A percentile compares a stretch with the other conserved stretches of the same genome.
Evolutionary conservation across 2,888 invertebrate species (phyloP).

Genomic region (Scaptodrosophila latifasciaeformis): DNA sequence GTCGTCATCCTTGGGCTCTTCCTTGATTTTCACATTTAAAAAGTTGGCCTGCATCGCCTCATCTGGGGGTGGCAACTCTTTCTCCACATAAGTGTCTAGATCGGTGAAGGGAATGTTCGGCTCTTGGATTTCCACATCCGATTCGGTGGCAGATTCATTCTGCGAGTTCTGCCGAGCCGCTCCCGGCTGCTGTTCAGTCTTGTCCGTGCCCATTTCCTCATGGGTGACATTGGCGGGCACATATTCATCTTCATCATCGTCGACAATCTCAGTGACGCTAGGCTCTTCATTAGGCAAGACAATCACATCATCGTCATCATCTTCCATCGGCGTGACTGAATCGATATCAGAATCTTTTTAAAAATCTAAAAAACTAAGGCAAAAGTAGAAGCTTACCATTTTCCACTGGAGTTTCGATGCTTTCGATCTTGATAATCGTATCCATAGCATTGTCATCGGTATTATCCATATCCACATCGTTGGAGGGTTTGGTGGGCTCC

Average conservation of each 20-base stretch:
- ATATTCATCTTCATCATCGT: constrained; percentile 77
- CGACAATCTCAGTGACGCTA: constrained; percentile 78
- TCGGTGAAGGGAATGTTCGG: constrained; percentile 75
- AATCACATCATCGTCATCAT: constrained; percentile 82
- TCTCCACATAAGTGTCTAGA: constrained; percentile 73
- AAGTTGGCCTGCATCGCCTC: constrained; percentile 63
- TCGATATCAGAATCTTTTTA: too few relatives aligned
- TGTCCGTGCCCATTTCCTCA: constrained; percentile 48
- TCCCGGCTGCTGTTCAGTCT: constrained; percentile 10
- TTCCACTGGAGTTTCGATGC: too few relatives aligned
- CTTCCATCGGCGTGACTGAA: constrained; percentile 28
- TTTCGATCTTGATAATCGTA: constrained; percentile 65
- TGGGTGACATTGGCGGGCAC: constrained; percentile 54
- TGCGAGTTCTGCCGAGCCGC: constrained; percentile 11
- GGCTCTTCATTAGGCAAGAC: constrained; percentile 81
- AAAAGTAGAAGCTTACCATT: constrained; percentile 36
- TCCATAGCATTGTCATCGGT: constrained; percentile 72
- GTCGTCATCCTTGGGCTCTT: constrained; percentile 82
- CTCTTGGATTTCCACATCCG: constrained; percentile 75
- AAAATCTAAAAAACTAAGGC: not conserved
- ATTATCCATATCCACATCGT: constrained; percentile 48
- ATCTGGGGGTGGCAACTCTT: constrained; percentile 52
- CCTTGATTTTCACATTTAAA: constrained; percentile 79
- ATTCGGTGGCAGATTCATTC: constrained; percentile 63
- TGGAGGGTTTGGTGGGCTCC: not conserved